Evolutionary conservation across 2,797 vertebrate species (phyloP).

Genomic region (Clarias laeviceps): DNA sequence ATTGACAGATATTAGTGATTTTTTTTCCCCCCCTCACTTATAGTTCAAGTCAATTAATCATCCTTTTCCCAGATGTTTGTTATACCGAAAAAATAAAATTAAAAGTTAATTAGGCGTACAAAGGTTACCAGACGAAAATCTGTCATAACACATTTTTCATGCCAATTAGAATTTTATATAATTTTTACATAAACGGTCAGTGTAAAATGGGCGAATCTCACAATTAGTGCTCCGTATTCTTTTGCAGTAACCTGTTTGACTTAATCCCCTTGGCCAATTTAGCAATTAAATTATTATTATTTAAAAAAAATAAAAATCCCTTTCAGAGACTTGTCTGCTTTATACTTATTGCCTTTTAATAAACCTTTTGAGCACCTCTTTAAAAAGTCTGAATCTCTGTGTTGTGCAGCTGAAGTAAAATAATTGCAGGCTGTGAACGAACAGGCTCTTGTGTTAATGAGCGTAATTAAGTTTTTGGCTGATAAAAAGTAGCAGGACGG

Average conservation of each 20-base stretch:
- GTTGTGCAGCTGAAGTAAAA: slow-evolving; percentile 2
- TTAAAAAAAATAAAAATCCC: not conserved
- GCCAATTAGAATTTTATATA: not conserved
- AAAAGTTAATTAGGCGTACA: not conserved
- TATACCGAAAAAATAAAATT: not conserved
- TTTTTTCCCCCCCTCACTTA: not conserved
- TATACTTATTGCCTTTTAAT: not conserved
- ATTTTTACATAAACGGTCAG: not conserved
- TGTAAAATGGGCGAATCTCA: not conserved
- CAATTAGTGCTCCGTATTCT: not conserved
- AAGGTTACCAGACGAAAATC: not conserved
- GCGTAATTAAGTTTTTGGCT: not conserved
- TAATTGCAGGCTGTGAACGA: slow-evolving; percentile 17
- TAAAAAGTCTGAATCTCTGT: not conserved
- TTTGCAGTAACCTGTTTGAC: not conserved
- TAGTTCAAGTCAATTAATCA: not conserved
- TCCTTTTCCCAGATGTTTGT: slow-evolving; percentile 9
- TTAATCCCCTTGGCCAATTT: not conserved
- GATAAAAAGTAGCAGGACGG: not conserved
- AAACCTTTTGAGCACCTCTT: not conserved
- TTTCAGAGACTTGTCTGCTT: not conserved
- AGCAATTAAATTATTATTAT: not conserved
- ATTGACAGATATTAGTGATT: not conserved
- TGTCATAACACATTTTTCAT: not conserved
- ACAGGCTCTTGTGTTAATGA: not conserved